Evolutionary conservation across 2,797 vertebrate genomes (phyloP).

Genomic region (Philypnodon macrostomus): DNA sequence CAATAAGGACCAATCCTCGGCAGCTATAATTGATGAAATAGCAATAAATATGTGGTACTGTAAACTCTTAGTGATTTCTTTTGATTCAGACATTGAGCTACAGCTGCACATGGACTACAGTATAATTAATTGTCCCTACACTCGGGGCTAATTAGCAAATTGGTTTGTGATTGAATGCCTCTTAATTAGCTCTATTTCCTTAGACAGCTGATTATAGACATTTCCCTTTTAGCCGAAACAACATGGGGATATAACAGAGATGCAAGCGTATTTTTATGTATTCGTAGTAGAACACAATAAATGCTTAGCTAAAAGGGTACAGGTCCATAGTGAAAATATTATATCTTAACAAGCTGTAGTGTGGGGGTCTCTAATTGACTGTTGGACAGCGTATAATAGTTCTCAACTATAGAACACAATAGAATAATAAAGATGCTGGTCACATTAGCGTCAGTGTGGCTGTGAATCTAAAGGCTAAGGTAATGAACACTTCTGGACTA

Average conservation of each 20-base stretch:
- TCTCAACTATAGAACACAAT: not conserved
- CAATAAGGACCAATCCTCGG: no score
- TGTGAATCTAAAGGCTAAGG: not conserved
- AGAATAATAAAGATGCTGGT: slow-evolving; percentile 6
- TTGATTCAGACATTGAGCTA: not conserved
- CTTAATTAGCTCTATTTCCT: slow-evolving; percentile 39
- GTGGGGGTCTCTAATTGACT: not conserved
- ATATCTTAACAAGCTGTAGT: not conserved
- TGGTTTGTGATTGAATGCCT: slow-evolving; percentile 31
- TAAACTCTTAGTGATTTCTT: slow-evolving; percentile 5
- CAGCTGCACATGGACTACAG: not conserved
- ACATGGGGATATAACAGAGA: not conserved
- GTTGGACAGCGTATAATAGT: not conserved
- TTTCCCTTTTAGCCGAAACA: not conserved
- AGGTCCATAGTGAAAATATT: not conserved
- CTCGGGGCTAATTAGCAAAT: slow-evolving; percentile 39
- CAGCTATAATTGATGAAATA: no score
- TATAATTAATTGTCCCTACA: slow-evolving; percentile 15
- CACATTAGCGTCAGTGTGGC: not conserved
- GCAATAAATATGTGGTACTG: no score
- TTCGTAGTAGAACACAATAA: not conserved
- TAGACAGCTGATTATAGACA: slow-evolving; percentile 12
- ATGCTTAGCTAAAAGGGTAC: not conserved
- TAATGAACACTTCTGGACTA: not conserved
- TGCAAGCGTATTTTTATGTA: not conserved